A percentile compares a stretch with the other conserved stretches of the same genome.
Conservation (phyloP, 2,797 vertebrate genomes). For the Halcyon leucocephala region DNA sequence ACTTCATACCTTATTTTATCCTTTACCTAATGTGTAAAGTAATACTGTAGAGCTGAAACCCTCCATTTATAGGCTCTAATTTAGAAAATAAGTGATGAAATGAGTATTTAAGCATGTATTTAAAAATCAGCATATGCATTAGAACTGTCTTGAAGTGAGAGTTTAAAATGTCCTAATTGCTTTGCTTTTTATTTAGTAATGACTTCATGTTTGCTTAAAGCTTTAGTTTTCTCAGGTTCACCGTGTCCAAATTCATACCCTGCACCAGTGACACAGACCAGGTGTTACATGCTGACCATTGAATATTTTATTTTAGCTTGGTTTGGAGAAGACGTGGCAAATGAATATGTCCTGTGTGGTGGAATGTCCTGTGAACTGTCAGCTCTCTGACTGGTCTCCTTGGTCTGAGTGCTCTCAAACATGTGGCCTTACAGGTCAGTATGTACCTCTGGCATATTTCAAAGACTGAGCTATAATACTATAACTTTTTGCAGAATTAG, state of each 20-base stretch:
- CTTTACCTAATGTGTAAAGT: background rate
- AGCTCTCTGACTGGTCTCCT: conserved; percentile 93
- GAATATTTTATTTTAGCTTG: conserved; percentile 78
- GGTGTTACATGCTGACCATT: background rate
- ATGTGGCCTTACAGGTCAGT: conserved; percentile 92
- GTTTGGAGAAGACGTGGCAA: conserved; percentile 92
- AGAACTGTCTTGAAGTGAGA: background rate
- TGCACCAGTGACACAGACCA: background rate
- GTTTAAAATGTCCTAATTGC: background rate
- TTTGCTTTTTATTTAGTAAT: background rate
- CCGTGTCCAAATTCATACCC: background rate
- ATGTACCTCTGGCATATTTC: background rate
- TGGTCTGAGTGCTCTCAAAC: conserved; percentile 95
- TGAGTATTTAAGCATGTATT: background rate
- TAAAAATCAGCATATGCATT: background rate
- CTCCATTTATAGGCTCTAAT: background rate
- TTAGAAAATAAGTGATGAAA: background rate
- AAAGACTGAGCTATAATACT: background rate
- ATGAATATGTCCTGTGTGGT: conserved; percentile 93
- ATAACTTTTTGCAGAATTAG: background rate
- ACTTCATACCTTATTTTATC: background rate
- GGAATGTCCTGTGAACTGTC: conserved; percentile 97
- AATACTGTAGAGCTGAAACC: background rate
- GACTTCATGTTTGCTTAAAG: background rate
- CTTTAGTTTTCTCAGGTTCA: background rate